A percentile compares a stretch with the other conserved stretches of the same genome.
These are phyloP conservation scores for Sebastes cheni DNA, from an alignment of 2,797 vertebrate species.

Conservation along the genomic window DNA sequence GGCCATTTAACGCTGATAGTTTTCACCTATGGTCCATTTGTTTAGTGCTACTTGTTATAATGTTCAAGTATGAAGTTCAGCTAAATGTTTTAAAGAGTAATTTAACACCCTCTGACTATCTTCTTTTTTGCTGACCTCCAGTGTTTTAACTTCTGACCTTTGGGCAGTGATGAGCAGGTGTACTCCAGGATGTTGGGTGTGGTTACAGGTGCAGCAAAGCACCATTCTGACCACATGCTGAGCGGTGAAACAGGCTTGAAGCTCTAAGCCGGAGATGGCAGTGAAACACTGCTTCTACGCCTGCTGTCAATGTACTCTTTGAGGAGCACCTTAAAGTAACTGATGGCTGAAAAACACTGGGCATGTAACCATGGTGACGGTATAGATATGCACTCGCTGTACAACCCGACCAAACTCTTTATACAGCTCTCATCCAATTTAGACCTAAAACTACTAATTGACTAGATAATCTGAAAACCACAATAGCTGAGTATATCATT, in stretches of 20 bases:
- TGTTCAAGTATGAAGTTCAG: not conserved
- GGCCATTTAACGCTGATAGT: not conserved
- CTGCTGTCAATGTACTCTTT: not conserved
- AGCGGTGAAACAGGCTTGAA: too few species aligned
- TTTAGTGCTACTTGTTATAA: not conserved
- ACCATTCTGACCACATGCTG: not conserved
- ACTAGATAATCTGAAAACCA: slow-evolving; percentile 47
- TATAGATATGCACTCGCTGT: not conserved
- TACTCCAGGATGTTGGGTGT: not conserved
- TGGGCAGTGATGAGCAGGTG: slow-evolving; percentile 14
- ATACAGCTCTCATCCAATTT: slow-evolving; percentile 21
- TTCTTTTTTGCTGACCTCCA: not conserved
- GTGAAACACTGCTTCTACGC: not conserved
- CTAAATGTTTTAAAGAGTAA: not conserved
- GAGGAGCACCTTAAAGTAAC: not conserved
- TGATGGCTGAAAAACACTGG: slow-evolving; percentile 1
- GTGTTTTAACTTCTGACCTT: not conserved
- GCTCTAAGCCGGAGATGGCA: not conserved
- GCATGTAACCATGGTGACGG: not conserved
- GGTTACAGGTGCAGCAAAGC: not conserved
- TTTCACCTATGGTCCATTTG: not conserved
- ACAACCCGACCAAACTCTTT: slow-evolving; percentile 7
- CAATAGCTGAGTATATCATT: slow-evolving; percentile 38
- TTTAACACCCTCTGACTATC: not conserved
- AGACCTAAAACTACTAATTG: slow-evolving; percentile 42